A percentile compares a stretch with the other conserved stretches of the same genome.
phyloP scores from a whole-genome alignment of 2,888 invertebrate species.

The Exocentrus adspersus region DNA sequence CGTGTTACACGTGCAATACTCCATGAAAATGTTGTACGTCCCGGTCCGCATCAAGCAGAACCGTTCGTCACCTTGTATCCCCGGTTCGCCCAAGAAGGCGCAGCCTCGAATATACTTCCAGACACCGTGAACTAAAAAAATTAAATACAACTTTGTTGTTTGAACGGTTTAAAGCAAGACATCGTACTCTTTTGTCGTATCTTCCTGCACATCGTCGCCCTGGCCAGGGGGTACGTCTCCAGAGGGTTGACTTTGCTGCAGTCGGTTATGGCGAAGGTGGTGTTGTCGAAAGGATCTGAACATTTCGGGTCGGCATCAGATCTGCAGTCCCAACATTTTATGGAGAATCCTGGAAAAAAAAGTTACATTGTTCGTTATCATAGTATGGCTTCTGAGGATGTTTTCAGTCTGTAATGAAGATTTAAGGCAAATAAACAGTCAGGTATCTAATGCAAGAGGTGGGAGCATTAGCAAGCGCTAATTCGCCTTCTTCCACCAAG shows the following conservation, averaged over 20 bases:
- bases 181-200: conserved; percentile 86
- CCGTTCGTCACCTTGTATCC: conserved; percentile 88
- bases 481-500: too few relatives aligned
- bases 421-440: too few relatives aligned
- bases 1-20: conserved; percentile 92
- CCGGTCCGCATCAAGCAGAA: conserved; percentile 92
- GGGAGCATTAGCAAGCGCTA: too few relatives aligned
- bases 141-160: too few relatives aligned
- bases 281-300: conserved; percentile 91
- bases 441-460: too few relatives aligned
- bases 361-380: too few relatives aligned
- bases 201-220: conserved; percentile 88
- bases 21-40: conserved; percentile 92
- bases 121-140: conserved; percentile 82
- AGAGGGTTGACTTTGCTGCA: conserved; percentile 62
- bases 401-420: too few relatives aligned
- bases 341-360: conserved; percentile 68
- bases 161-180: too few relatives aligned
- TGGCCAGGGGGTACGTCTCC: conserved; percentile 71
- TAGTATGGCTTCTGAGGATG: too few relatives aligned
- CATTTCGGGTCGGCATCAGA: conserved; percentile 91
- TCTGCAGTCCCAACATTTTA: conserved; percentile 93
- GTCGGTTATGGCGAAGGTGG: conserved; percentile 85
- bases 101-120: conserved; percentile 91
- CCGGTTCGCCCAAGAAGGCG: conserved; percentile 90